Conservation (phyloP, 2,113 vertebrate species). For the Petrocephalus zakoni region DNA sequence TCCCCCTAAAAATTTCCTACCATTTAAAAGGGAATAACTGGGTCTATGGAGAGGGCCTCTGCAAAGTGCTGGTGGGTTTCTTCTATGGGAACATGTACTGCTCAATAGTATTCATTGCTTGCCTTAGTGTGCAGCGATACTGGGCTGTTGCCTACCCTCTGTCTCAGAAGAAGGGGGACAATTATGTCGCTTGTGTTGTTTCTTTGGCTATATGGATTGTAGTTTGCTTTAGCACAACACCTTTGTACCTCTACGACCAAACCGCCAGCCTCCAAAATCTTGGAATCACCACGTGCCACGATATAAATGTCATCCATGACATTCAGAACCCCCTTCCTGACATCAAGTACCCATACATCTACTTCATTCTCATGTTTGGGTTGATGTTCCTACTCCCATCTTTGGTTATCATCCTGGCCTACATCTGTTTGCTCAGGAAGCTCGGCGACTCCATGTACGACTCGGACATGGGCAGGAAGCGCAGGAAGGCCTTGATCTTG, state of each 20-base stretch:
- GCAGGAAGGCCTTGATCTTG: constrained; percentile 66
- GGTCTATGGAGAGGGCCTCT: constrained; percentile 74
- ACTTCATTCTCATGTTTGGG: constrained; percentile 80
- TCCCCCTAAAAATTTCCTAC: constrained; percentile 83
- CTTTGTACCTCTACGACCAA: constrained; percentile 77
- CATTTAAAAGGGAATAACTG: constrained; percentile 87
- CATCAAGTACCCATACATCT: constrained; percentile 53
- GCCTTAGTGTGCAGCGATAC: constrained; percentile 87
- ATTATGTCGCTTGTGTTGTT: constrained; percentile 56
- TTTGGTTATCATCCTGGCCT: constrained; percentile 67
- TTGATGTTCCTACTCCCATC: constrained; percentile 78
- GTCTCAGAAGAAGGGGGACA: constrained; percentile 55
- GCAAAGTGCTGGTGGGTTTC: constrained; percentile 80
- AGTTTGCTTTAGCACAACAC: constrained; percentile 69
- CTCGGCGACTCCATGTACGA: constrained; percentile 62
- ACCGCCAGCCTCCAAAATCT: constrained; percentile 49
- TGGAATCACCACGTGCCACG: constrained; percentile 81
- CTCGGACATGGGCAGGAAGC: constrained; percentile 61
- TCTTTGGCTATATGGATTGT: constrained; percentile 72
- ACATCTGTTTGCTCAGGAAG: constrained; percentile 70
- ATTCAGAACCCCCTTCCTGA: constrained; percentile 6
- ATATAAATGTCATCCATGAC: constrained; percentile 57
- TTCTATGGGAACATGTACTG: constrained; percentile 98
- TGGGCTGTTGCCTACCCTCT: constrained; percentile 83
- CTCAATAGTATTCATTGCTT: constrained; percentile 84